phyloP scores from a whole-genome alignment of 2,113 vertebrate species.

The Dascyllus trimaculatus region DNA sequence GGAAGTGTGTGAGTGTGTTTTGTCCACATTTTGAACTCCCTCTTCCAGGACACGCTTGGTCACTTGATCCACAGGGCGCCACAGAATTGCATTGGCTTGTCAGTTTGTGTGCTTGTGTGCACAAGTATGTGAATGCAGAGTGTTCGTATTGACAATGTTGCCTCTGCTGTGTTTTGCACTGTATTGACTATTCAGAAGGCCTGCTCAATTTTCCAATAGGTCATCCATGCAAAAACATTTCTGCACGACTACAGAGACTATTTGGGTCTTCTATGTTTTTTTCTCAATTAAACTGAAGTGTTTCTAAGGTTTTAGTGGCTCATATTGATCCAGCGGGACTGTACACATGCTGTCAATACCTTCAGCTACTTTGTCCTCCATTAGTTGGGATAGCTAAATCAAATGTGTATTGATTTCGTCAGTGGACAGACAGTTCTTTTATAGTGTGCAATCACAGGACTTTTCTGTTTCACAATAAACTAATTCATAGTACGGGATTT shows the following conservation, averaged over 20 bases:
- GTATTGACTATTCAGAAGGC: conserved; percentile 34
- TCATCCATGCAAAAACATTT: conserved; percentile 15
- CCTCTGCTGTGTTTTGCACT: conserved; percentile 7
- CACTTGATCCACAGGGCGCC: conserved; percentile 8
- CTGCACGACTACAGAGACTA: neutral
- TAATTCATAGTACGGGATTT: neutral
- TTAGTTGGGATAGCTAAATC: conserved; percentile 26
- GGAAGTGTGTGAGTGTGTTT: neutral
- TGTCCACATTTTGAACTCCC: too few relatives aligned
- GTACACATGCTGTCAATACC: conserved; percentile 12
- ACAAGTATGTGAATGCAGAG: conserved; percentile 12
- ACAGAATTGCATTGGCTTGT: conserved; percentile 6
- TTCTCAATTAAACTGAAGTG: neutral
- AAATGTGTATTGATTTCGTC: conserved; percentile 53
- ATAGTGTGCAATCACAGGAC: neutral
- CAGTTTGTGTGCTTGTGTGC: conserved; percentile 20
- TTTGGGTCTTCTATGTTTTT: neutral
- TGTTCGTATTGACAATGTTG: conserved; percentile 24
- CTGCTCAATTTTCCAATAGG: conserved; percentile 58
- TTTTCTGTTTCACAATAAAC: neutral
- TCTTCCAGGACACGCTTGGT: neutral
- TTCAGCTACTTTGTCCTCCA: conserved; percentile 30
- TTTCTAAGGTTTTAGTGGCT: conserved; percentile 17
- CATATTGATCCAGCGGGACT: conserved; percentile 37
- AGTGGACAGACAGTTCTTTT: neutral